These are phyloP conservation scores for Rhinoderma darwinii DNA, from an alignment of 2,113 vertebrate genomes.

Conservation along the genomic window DNA sequence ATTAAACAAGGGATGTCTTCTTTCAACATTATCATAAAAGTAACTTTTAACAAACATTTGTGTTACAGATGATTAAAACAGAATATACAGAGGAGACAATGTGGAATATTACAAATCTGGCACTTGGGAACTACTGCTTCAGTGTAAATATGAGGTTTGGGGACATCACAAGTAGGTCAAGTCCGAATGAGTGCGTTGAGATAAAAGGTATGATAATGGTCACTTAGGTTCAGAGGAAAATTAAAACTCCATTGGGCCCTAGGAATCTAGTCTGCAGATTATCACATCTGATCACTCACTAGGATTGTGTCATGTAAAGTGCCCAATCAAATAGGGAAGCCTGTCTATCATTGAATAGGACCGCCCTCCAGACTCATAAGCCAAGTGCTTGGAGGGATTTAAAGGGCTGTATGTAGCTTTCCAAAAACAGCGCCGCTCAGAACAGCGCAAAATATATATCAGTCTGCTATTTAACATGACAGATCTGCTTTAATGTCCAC, in stretches of 20 bases:
- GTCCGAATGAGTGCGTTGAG: conserved; percentile 31
- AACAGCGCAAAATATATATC: too few relatives aligned
- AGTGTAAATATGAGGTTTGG: conserved; percentile 24
- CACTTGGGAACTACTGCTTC: conserved; percentile 53
- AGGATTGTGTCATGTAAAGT: not conserved
- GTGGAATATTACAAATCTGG: conserved; percentile 43
- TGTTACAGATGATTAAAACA: conserved; percentile 14
- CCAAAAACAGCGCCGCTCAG: too few relatives aligned
- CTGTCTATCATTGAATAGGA: not conserved
- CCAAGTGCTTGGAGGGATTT: too few relatives aligned
- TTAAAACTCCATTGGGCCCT: not conserved
- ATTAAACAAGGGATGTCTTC: not conserved
- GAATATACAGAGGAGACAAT: not conserved
- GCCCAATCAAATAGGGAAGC: not conserved
- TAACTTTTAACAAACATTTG: not conserved
- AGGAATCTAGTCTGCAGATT: not conserved
- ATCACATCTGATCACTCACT: not conserved
- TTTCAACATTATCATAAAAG: not conserved
- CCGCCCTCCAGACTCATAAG: too few relatives aligned
- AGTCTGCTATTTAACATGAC: too few relatives aligned
- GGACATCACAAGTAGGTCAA: conserved; percentile 18
- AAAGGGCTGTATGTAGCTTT: too few relatives aligned
- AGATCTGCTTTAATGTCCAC: too few relatives aligned
- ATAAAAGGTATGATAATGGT: conserved; percentile 13
- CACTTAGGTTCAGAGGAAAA: not conserved